Percentiles rank a stretch among this genome's conserved stretches.
phyloP scores from a whole-genome alignment of 2,888 invertebrate genomes.

The Drosophila histrio region DNA sequence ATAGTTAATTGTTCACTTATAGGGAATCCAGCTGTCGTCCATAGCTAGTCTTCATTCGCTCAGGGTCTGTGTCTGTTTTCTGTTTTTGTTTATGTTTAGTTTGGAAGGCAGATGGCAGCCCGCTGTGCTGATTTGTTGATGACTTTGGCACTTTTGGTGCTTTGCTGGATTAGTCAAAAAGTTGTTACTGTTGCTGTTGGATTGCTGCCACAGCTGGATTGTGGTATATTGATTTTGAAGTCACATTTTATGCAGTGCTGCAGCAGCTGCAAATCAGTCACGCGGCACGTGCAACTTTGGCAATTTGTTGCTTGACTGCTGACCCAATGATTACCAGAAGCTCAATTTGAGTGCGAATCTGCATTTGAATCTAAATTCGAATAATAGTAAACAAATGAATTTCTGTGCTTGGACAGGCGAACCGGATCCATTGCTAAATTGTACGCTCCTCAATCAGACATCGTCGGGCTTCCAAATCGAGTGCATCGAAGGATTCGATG shows the following conservation, averaged over 20 bases:
- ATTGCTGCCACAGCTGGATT: neutral
- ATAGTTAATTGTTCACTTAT: neutral
- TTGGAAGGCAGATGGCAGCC: slow-evolving; percentile 21
- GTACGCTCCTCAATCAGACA: slow-evolving; percentile 90
- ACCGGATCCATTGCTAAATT: slow-evolving; percentile 90
- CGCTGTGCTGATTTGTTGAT: slow-evolving; percentile 69
- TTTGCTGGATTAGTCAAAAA: slow-evolving; percentile 57
- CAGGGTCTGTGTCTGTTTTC: neutral
- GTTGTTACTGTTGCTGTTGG: slow-evolving; percentile 18
- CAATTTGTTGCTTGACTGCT: slow-evolving; percentile 67
- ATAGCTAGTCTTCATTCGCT: too few relatives aligned
- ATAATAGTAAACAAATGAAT: slow-evolving; percentile 25
- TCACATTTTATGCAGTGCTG: slow-evolving; percentile 20
- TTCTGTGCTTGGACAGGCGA: slow-evolving; percentile 85
- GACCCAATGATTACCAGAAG: slow-evolving; percentile 5
- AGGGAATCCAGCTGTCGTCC: neutral
- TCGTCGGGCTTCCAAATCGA: slow-evolving; percentile 89
- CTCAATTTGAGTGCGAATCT: neutral
- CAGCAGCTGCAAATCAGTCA: slow-evolving; percentile 39
- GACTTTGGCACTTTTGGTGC: slow-evolving; percentile 69
- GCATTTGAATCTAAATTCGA: neutral
- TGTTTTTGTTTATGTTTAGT: slow-evolving; percentile 65
- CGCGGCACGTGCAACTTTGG: slow-evolving; percentile 41
- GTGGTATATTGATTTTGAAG: slow-evolving; percentile 59
- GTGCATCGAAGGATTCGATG: slow-evolving; percentile 91